Evolutionary conservation across 2,113 vertebrate species (phyloP).

Genomic region (Pimephales promelas): DNA sequence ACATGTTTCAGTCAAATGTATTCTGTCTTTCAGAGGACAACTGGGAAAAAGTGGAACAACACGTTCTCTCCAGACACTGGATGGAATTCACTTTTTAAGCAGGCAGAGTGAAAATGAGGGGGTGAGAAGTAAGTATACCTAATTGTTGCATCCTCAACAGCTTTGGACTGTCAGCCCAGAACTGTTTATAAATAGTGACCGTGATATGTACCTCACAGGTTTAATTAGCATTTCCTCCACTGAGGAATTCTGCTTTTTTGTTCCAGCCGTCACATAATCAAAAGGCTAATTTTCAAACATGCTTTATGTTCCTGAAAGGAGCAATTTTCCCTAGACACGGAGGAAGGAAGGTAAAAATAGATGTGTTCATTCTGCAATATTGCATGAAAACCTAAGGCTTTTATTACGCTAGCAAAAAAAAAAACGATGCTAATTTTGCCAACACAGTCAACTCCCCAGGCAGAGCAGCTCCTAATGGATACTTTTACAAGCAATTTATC

Average conservation of each 20-base stretch:
- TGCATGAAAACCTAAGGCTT: conserved; percentile 23
- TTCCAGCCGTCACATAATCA: conserved; percentile 50
- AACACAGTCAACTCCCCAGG: conserved; percentile 28
- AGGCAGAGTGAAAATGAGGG: neutral
- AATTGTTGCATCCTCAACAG: conserved; percentile 49
- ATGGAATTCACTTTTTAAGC: conserved; percentile 24
- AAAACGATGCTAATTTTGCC: conserved; percentile 35
- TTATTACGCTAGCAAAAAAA: conserved; percentile 30
- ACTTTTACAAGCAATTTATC: conserved; percentile 44
- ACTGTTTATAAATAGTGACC: conserved; percentile 49
- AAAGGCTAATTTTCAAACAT: conserved; percentile 52
- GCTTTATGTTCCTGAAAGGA: conserved; percentile 53
- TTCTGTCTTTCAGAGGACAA: neutral
- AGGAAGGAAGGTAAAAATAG: conserved; percentile 49
- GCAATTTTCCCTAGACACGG: conserved; percentile 43
- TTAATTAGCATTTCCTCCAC: conserved; percentile 53
- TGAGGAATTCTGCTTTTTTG: conserved; percentile 39
- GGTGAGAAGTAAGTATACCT: conserved; percentile 36
- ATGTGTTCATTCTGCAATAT: conserved; percentile 22
- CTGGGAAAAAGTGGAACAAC: neutral
- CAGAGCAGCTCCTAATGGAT: conserved; percentile 33
- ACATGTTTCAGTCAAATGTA: neutral
- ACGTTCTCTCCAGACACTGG: conserved; percentile 1
- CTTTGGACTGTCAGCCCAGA: conserved; percentile 42
- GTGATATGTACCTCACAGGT: conserved; percentile 34